phyloP scores from a whole-genome alignment of 2,113 vertebrate species.

The Gopherus evgoodei region DNA sequence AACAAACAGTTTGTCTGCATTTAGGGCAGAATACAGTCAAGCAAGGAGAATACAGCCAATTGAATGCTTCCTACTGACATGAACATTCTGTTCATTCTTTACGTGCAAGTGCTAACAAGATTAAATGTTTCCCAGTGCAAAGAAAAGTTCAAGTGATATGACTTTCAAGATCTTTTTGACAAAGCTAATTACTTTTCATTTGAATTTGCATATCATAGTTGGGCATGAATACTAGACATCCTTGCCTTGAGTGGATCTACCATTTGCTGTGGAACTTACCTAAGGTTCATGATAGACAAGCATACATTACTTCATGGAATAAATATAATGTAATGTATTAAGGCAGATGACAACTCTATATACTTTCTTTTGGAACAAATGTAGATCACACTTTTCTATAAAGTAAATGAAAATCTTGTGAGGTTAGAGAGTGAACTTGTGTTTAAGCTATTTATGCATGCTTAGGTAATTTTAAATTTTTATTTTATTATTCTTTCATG shows the following conservation, averaged over 20 bases:
- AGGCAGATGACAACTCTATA: not conserved
- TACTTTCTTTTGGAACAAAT: not conserved
- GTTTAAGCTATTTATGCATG: not conserved
- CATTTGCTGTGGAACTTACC: constrained; percentile 8
- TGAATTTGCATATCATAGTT: not conserved
- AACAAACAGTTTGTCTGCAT: not conserved
- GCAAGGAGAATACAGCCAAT: not conserved
- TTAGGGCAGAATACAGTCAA: not conserved
- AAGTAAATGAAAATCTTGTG: not conserved
- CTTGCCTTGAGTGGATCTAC: not conserved
- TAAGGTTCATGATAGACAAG: not conserved
- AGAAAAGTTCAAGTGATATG: not conserved
- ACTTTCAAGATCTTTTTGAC: not conserved
- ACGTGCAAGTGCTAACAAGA: not conserved
- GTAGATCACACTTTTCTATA: not conserved
- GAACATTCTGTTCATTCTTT: constrained; percentile 12
- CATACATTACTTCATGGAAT: not conserved
- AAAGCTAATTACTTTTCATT: not conserved
- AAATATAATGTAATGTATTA: not conserved
- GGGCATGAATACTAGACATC: not conserved
- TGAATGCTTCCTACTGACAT: not conserved
- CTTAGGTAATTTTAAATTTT: constrained; percentile 6
- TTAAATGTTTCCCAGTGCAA: not conserved
- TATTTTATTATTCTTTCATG: not conserved
- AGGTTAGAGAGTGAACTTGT: not conserved